phyloP scores from a whole-genome alignment of 1,140 invertebrate genomes.

The Diploscapter pachys region DNA sequence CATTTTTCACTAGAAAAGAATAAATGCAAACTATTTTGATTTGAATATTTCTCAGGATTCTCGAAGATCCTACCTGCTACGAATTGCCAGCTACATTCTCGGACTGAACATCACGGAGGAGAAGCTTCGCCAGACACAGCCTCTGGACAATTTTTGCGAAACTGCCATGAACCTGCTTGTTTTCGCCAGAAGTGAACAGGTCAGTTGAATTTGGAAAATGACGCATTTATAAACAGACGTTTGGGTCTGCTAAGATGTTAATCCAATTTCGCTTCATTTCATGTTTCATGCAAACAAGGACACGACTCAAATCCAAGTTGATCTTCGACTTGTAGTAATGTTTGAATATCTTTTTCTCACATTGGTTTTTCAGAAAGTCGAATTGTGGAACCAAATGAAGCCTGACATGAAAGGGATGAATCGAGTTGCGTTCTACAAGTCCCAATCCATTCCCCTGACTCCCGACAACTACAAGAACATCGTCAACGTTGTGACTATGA shows the following conservation, averaged over 20 bases:
- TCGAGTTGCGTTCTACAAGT: constrained; percentile 57
- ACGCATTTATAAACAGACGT: constrained; percentile 8
- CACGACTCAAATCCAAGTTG: neutral
- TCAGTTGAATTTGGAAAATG: neutral
- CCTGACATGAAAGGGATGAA: too few species aligned
- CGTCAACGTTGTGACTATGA: constrained; percentile 50
- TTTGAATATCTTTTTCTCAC: too few species aligned
- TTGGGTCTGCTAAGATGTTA: too few species aligned
- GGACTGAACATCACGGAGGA: constrained; percentile 54
- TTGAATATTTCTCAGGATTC: neutral
- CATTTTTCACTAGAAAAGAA: too few species aligned
- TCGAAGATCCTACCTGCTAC: constrained; percentile 16
- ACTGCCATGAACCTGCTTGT: constrained; percentile 44
- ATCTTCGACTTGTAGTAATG: too few species aligned
- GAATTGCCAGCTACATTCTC: constrained; percentile 49
- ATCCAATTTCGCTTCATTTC: neutral
- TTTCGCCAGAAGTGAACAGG: constrained; percentile 46
- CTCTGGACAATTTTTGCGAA: constrained; percentile 49
- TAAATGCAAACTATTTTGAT: too few species aligned
- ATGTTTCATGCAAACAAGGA: constrained; percentile 3
- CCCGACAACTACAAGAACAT: constrained; percentile 51
- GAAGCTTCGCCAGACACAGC: constrained; percentile 48
- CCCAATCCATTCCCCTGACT: constrained; percentile 36
- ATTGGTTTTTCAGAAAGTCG: too few species aligned
- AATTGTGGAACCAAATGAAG: too few species aligned